These are phyloP conservation scores for Lasioglossum vierecki DNA, from an alignment of 2,888 invertebrate genomes.

Conservation along the genomic window DNA sequence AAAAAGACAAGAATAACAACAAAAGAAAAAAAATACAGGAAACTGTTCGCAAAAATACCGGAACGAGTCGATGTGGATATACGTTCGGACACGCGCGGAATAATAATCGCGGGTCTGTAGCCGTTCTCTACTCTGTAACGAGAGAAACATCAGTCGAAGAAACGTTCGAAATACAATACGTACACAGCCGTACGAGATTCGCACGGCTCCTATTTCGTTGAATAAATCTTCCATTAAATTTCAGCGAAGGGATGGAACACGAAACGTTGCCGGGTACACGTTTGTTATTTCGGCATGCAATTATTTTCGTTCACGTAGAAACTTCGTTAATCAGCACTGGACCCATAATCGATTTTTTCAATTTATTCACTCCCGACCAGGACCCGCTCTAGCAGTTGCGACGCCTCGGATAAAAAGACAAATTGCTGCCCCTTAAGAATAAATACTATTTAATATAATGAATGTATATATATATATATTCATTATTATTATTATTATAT, in stretches of 20 bases:
- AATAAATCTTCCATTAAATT: slow-evolving; percentile 2
- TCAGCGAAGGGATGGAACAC: background rate
- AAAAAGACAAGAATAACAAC: background rate
- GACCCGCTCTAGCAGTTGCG: too few relatives aligned
- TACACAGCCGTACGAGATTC: background rate
- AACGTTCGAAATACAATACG: background rate
- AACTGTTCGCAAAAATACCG: background rate
- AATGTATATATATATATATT: too few relatives aligned
- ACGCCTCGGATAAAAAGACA: too few relatives aligned
- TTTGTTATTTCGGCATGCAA: background rate
- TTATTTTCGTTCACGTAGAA: background rate
- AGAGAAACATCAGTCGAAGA: background rate
- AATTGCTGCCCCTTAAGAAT: too few relatives aligned
- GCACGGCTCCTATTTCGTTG: background rate
- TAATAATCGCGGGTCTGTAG: background rate
- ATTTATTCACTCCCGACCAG: background rate
- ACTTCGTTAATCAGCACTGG: background rate
- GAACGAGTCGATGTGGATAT: background rate
- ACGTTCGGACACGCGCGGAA: background rate
- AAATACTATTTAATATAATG: too few relatives aligned
- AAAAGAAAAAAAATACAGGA: background rate
- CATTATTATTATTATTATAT: too few relatives aligned
- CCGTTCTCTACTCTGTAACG: background rate
- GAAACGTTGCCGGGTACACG: background rate
- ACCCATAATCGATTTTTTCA: background rate